Evolutionary conservation across 53 echinoderm and acorn worm genomes (phyloP), one percentile per base, ranked within the genome.

Genomic region (Hippasteria phrygiana): DNA sequence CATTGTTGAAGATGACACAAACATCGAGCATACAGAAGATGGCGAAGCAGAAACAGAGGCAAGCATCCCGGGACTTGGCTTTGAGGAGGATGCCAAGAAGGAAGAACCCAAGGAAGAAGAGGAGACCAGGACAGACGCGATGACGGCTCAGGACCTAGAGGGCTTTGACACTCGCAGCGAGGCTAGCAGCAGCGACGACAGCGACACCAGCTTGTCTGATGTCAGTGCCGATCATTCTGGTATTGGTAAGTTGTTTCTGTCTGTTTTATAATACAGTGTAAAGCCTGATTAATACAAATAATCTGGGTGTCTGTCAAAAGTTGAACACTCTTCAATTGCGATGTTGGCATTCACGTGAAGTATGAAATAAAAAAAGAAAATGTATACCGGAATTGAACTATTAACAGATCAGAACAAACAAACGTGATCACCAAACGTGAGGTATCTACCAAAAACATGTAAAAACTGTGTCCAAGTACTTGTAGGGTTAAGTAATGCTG

Each of bases 121-220:
- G 36, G 78, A 79, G 59, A 27, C 43, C 5, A 78, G 69, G 11
- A 71, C 91, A 3, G 85, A 91, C 24, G 75, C 64, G 1, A 78
- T 88, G 14, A 38, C 63, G 22, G 91, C 80, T 3, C 91, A 90
- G 62, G 83, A 94, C 69, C 76, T 93, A n/a, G 95, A 95, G 11
- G 94, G 74, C 1, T 98, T 92, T 74, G 95, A 98, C 74, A 96
- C 96, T 0, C 88, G 98, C 74, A 98, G 98, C 47, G 98, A 98
- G 46, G 98, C 98, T 43, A 95, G 98, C 83, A 92, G 94, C 41
- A 94, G 91, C 39, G 87, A 85, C 22, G 85, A 85, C 0, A 85
- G 46, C 39, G 74, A 73, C 27, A 71, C 78, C 4, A 90, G 90
- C 75, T 26, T 82, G 26, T 90, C 90, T 0, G 82, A 73, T 73